Evolutionary conservation across 2,888 invertebrate genomes (phyloP), one percentile per base, ranked within the genome.

Genomic region (Acleris laterana): DNA sequence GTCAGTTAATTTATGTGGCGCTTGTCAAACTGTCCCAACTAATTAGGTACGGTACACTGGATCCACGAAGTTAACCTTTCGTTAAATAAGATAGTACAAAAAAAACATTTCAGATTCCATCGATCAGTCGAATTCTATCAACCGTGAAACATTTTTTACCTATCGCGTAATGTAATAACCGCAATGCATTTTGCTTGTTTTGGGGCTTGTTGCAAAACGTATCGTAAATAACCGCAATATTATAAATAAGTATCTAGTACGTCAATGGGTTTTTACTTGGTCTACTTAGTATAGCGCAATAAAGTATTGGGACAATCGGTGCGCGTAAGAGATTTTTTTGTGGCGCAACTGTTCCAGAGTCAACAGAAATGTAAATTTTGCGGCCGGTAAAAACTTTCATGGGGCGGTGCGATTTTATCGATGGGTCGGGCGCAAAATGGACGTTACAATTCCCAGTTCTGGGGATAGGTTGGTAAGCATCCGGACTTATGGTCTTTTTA

Each of bases 391-490:
- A 55, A 55, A 28, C 19, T 50, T 46, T 5, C 56, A 50, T 46
- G 28, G 44, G n/a, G 28, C 44, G 42, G 53, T 49, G 19, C 25
- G 53, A 59, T 56, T 61, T 65, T 65, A 61, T 61, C 28, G 56
- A 53, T n/a, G 50, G 60, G 20, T 53, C 28, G 50, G 50, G 55
- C 61, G 56, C 56, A 61, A 61, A 65, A 51, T 56, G 55, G 46
- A 65, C 60, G 42, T 56, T 50, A 46, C 55, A 61, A 49, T 64
- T 60, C 49, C 59, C 64, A 46, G 53, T 61, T 56, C 42, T 46
- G 32, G 32, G 50, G 32, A 50, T 44, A 44, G 25, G 25, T 25
- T 44, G 28, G 44, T 25, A 28, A 13, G 49, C 19, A 9, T 22
- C 16, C 16, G 25, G 42, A 38, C 13, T 49, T 50, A 49, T 11